Base-by-base conservation (phyloP, 2,888 invertebrate species). In the Platycheirus albimanus region DNA sequence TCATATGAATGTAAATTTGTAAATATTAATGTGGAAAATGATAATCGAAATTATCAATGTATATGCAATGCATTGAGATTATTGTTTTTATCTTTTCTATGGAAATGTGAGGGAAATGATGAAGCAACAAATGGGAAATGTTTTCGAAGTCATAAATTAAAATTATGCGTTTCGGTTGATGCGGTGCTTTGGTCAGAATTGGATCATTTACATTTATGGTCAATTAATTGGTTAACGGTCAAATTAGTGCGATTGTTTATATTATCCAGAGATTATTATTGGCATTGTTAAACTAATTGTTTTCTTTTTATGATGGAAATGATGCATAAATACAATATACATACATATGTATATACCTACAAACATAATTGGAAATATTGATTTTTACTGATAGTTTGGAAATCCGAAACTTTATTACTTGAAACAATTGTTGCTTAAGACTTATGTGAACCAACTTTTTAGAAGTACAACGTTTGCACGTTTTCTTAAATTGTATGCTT, bases 101-200 rank as follows among this genome's bases (percentile, higher is more conserved):
- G 10, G 10, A 7, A 17, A 61, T 61, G n/a, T 43, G 0, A 17
- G 58, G 15, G 19, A 4, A 41, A 28, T 61, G 17, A 61, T 45
- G 30, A 0, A 33, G 30, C 28, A 45, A 61, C 30, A 61, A 61
- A 45, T 45, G 61, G 15, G n/a, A 19, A 45, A 45, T 33, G 45
- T n/a, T 45, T 17, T 43, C 1, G 13, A 5, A 30, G 13, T 58
- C 43, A 43, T 41, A 17, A 61, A 61, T 45, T 17, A 61, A 30
- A 43, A 61, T 43, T 28, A 45, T 30, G 43, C 11, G 13, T 43
- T 30, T 28, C 13, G 11, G 1, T 30, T 61, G 38, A 3, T 45
- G 41, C 15, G 10, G 54, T 36, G 56, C 6, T 41, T 20, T 24
- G 20, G 38, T 38, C 6, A 7, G 43, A 41, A 58, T 58, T 15